Evolutionary conservation across 2,113 vertebrate species (phyloP).

Genomic region (Triplophysa tibetana): DNA sequence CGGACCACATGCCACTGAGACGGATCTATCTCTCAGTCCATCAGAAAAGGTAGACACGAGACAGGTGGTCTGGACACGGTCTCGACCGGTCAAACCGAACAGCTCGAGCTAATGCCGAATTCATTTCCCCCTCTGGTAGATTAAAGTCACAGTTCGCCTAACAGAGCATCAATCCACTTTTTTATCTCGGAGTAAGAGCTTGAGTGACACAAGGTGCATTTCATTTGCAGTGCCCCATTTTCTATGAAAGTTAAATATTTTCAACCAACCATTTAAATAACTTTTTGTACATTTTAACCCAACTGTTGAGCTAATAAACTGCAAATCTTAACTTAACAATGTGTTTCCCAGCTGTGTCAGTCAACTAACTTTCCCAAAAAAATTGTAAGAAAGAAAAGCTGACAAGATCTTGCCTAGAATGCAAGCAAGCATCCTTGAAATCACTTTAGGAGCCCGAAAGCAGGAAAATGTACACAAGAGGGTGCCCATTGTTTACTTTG

Average conservation of each 20-base stretch:
- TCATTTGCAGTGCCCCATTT: constrained; percentile 21
- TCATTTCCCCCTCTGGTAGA: constrained; percentile 62
- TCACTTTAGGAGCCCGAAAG: background rate
- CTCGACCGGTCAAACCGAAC: constrained; percentile 32
- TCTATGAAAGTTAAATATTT: constrained; percentile 1
- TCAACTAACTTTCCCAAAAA: too few relatives aligned
- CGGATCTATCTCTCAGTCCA: constrained; percentile 17
- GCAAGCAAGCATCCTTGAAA: background rate
- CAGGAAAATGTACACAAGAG: background rate
- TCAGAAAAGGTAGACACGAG: background rate
- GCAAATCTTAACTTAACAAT: too few relatives aligned
- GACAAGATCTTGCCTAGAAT: background rate
- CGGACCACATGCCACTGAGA: constrained; percentile 33
- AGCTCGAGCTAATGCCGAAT: constrained; percentile 56
- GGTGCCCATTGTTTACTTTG: background rate
- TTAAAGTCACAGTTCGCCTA: constrained; percentile 66
- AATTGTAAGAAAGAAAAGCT: too few relatives aligned
- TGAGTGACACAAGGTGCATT: constrained; percentile 36
- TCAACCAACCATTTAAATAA: background rate
- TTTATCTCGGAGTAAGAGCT: constrained; percentile 48
- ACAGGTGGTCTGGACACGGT: constrained; percentile 34
- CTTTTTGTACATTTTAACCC: background rate
- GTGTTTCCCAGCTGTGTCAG: too few relatives aligned
- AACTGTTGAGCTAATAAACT: background rate
- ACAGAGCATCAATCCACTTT: constrained; percentile 57